A percentile compares a stretch with the other conserved stretches of the same genome.
These are phyloP conservation scores for Melanaphis sacchari DNA, from an alignment of 1,140 invertebrate genomes.

Conservation along the genomic window DNA sequence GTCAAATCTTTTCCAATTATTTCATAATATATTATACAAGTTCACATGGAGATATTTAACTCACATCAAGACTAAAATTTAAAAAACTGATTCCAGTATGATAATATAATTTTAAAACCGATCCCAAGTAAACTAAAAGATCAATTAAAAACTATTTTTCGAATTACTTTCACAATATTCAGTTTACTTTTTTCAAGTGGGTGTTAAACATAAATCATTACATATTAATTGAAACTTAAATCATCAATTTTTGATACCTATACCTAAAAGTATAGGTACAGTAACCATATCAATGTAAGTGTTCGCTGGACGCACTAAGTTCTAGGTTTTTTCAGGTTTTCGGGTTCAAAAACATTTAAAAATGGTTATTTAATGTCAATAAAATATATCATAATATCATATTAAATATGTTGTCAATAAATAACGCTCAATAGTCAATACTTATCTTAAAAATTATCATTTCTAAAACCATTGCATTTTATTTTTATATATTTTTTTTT, in stretches of 20 bases:
- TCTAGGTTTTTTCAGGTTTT: not conserved
- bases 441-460: not conserved
- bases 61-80: not conserved
- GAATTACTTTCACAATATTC: not conserved
- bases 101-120: not conserved
- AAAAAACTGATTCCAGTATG: not conserved
- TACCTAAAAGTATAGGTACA: not conserved
- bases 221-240: not conserved
- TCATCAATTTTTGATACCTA: not conserved
- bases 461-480: not conserved
- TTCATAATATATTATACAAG: not conserved
- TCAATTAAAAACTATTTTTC: not conserved
- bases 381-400: not conserved
- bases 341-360: not conserved
- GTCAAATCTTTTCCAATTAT: not conserved
- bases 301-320: not conserved
- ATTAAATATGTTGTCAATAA: not conserved
- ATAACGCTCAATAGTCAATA: not conserved
- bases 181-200: too few relatives aligned
- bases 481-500: not conserved
- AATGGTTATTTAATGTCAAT: not conserved
- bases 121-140: not conserved
- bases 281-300: not conserved
- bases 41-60: not conserved
- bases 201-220: not conserved